Evolutionary conservation across 2,888 invertebrate species (phyloP).

Genomic region (Eupithecia insigniata): DNA sequence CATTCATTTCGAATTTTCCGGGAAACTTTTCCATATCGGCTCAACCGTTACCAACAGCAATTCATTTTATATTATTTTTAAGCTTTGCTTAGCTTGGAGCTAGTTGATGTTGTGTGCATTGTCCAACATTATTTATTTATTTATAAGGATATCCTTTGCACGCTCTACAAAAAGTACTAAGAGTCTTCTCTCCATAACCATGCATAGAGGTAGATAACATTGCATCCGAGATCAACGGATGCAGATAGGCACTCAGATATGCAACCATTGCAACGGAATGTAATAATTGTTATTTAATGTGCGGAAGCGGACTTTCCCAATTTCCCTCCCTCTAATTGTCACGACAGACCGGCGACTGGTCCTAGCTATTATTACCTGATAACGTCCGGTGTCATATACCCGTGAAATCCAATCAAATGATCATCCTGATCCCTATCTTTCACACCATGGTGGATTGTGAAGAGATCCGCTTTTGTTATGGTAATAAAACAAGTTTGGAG

Average conservation of each 20-base stretch:
- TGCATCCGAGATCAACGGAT: constrained; percentile 17
- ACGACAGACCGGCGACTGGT: constrained; percentile 47
- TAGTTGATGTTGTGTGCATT: too few relatives aligned
- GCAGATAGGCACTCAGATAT: constrained; percentile 16
- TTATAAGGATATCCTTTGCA: neutral
- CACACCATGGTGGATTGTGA: constrained; percentile 17
- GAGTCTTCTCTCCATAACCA: neutral
- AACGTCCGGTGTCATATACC: constrained; percentile 54
- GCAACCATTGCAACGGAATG: constrained; percentile 36
- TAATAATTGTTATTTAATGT: constrained; percentile 48
- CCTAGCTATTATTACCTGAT: constrained; percentile 60
- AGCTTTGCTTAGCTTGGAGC: too few relatives aligned
- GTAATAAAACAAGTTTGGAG: constrained; percentile 6
- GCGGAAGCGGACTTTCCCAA: constrained; percentile 50
- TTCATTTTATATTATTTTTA: too few relatives aligned
- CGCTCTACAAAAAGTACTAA: neutral
- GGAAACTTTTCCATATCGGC: too few relatives aligned
- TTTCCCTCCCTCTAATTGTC: constrained; percentile 55
- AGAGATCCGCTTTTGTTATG: neutral
- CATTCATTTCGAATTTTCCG: too few relatives aligned
- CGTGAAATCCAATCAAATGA: constrained; percentile 20
- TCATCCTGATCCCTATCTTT: constrained; percentile 29
- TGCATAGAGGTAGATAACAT: neutral
- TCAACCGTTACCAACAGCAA: neutral
- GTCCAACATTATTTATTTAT: too few relatives aligned